A percentile compares a stretch with the other conserved stretches of the same genome.
Conservation (phyloP, 2,113 vertebrate genomes). For the Cygnus atratus region DNA sequence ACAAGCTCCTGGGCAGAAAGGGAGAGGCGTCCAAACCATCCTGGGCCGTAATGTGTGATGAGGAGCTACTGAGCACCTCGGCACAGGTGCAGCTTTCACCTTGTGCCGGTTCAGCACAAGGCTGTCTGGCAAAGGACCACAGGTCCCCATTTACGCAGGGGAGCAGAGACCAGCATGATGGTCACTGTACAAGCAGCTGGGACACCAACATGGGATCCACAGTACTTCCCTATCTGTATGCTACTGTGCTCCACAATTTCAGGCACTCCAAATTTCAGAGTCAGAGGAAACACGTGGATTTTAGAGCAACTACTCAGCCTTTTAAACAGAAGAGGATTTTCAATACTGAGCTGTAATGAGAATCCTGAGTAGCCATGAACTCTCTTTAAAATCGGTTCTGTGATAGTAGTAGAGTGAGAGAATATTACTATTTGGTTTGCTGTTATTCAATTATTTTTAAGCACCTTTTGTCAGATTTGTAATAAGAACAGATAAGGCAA, state of each 20-base stretch:
- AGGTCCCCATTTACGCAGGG: accelerated
- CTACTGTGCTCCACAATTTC: background rate
- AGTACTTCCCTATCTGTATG: background rate
- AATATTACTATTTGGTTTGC: background rate
- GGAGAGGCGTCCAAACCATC: background rate
- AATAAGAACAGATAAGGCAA: conserved; percentile 12
- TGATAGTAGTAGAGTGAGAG: background rate
- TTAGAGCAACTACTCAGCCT: background rate
- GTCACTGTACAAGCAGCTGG: background rate
- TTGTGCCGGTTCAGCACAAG: background rate
- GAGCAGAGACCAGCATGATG: background rate
- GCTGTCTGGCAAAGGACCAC: accelerated
- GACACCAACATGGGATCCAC: accelerated
- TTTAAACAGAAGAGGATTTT: background rate
- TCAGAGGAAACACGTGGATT: background rate
- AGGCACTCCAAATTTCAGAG: background rate
- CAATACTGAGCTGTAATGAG: conserved; percentile 2
- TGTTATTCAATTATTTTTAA: conserved; percentile 35
- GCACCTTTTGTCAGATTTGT: conserved; percentile 1
- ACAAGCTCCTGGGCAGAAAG: background rate
- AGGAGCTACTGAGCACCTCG: background rate
- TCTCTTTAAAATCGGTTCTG: background rate
- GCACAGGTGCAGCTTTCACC: background rate
- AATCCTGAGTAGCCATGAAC: background rate
- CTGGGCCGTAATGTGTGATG: background rate